These are phyloP conservation scores for Xenopus borealis DNA, from an alignment of 2,113 vertebrate species.

Conservation along the genomic window DNA sequence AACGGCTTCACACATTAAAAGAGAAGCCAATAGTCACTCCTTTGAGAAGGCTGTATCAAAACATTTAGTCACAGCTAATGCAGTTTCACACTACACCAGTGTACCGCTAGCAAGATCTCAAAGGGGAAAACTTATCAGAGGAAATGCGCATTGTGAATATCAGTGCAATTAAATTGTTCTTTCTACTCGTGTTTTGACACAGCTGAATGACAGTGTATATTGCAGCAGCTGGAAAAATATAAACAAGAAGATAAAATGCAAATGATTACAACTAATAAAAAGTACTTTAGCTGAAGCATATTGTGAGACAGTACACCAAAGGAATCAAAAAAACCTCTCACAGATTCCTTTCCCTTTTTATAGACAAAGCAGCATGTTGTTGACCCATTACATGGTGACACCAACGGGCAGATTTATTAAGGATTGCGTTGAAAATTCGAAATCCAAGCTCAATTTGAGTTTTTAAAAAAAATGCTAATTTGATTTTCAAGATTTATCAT, in stretches of 20 bases:
- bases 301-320: not conserved
- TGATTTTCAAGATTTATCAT: too few relatives aligned
- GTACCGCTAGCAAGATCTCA: slow-evolving; percentile 13
- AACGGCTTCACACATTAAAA: slow-evolving; percentile 75
- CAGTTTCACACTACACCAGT: slow-evolving; percentile 55
- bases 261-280: not conserved
- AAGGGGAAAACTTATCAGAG: not conserved
- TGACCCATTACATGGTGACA: too few relatives aligned
- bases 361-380: not conserved
- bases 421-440: too few relatives aligned
- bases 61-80: slow-evolving; percentile 67
- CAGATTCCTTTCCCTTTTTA: not conserved
- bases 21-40: slow-evolving; percentile 61
- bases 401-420: too few relatives aligned
- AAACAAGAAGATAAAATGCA: not conserved
- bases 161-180: slow-evolving; percentile 7
- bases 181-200: not conserved
- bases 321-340: not conserved
- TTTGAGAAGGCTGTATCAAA: slow-evolving; percentile 74
- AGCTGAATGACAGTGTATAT: not conserved
- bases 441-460: too few relatives aligned
- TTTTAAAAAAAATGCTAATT: too few relatives aligned
- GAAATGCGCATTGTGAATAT: not conserved
- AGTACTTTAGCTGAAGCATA: not conserved
- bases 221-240: not conserved